Evolutionary conservation across 2,888 invertebrate species (phyloP), one percentile per base, ranked within the genome.

Genomic region (Sinelater perroti): DNA sequence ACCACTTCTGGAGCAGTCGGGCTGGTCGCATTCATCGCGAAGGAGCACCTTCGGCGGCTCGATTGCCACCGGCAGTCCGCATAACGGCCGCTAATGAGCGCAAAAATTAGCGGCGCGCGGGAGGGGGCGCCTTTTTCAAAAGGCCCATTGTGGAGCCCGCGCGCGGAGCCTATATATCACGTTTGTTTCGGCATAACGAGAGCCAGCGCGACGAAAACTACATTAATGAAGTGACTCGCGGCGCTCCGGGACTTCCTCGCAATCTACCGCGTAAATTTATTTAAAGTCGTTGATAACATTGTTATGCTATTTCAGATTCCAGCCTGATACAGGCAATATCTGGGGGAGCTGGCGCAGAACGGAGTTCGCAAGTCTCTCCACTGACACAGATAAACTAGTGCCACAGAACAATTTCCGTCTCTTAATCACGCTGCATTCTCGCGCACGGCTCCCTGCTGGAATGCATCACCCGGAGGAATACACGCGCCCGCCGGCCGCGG

Each of bases 351-450:
- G 42, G 54, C 49, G 54, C 44, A 45, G 49, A 59, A 59, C 53
- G 49, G 44, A 59, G 59, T 59, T 59, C 49, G 53, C 53, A 49
- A 54, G 44, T 49, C 67, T 67, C 62, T 64, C 64, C 60, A 14
- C 64, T 75, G 76, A 75, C 75, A 70, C 71, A 74, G 75, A 75
- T 75, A 75, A 76, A 76, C 75, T 73, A 73, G 73, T 71, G 72
- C 75, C 74, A 73, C 75, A 75, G 72, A 75, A 75, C 75, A 75
- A 77, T 76, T 76, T 74, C 75, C 75, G 75, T 74, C 75, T 75
- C 75, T 75, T 75, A 76, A 76, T 76, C 75, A 75, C 75, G 70
- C 72, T 71, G 72, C 73, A 76, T 75, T 76, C 73, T 72, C 72
- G 69, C 71, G 67, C 70, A 71, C 71, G 71, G 68, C 71, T 70